phyloP scores from a whole-genome alignment of 2,113 vertebrate genomes.

The Crotalus horridus region DNA sequence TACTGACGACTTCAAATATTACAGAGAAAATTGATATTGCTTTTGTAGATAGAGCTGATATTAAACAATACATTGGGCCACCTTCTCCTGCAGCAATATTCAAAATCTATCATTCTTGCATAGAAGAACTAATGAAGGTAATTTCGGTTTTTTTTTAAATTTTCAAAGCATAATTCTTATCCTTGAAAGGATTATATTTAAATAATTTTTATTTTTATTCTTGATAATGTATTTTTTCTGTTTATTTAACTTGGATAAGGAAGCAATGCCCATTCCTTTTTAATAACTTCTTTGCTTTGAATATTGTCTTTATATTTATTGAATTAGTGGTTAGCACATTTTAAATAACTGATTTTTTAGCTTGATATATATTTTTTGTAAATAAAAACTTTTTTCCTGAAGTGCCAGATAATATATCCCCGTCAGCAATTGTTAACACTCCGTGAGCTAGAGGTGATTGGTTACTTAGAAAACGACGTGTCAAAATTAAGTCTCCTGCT shows the following conservation, averaged over 20 bases:
- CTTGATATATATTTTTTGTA: not conserved
- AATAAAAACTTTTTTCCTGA: conserved; percentile 7
- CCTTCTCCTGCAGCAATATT: conserved; percentile 90
- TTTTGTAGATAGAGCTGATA: conserved; percentile 96
- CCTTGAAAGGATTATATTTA: not conserved
- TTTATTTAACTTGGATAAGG: not conserved
- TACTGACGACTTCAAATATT: conserved; percentile 96
- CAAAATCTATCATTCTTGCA: conserved; percentile 90
- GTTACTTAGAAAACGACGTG: conserved; percentile 85
- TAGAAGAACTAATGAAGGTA: conserved; percentile 98
- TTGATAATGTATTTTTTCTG: not conserved
- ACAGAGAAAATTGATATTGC: conserved; percentile 95
- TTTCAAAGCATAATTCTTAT: not conserved
- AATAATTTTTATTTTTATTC: not conserved
- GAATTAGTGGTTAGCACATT: not conserved
- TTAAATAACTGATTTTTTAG: not conserved
- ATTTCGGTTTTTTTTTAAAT: not conserved
- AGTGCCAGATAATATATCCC: conserved; percentile 95
- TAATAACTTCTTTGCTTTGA: not conserved
- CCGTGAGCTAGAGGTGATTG: conserved; percentile 87
- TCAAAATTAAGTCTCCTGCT: conserved; percentile 84
- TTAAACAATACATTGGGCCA: conserved; percentile 93
- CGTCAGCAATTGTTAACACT: conserved; percentile 91
- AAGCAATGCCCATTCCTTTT: not conserved
- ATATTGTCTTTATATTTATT: not conserved